These are phyloP conservation scores for Eudorcas thomsonii DNA, from an alignment of 2,113 vertebrate genomes.

Conservation along the genomic window DNA sequence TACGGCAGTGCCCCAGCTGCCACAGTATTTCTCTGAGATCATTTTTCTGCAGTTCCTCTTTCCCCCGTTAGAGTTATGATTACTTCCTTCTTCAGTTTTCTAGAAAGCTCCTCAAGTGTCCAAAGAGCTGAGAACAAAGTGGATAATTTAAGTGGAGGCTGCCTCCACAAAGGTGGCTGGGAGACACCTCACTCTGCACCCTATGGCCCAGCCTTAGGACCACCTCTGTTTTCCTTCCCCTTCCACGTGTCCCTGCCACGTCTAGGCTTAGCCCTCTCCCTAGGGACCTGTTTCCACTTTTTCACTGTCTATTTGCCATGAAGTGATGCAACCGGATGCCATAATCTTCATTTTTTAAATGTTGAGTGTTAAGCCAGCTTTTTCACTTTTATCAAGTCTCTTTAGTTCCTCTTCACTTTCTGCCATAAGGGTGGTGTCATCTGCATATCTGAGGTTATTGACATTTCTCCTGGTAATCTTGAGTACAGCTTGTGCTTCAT, in stretches of 20 bases:
- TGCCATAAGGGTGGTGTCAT: background rate
- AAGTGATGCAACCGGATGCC: background rate
- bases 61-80: background rate
- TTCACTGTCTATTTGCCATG: background rate
- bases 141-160: background rate
- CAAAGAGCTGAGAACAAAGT: background rate
- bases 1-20: accelerated
- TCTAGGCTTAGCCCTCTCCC: slow-evolving; percentile 39
- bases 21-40: background rate
- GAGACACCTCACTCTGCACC: background rate
- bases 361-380: background rate
- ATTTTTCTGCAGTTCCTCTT: background rate
- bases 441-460: background rate
- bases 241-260: background rate
- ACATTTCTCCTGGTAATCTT: background rate
- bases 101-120: background rate
- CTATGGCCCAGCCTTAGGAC: background rate
- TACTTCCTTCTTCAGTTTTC: background rate
- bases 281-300: background rate
- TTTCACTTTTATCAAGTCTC: background rate
- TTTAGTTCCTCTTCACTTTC: background rate
- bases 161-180: background rate
- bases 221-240: background rate
- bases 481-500: background rate
- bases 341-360: background rate